Evolutionary conservation across 2,113 vertebrate genomes (phyloP).

Genomic region (Microtus montanus): DNA sequence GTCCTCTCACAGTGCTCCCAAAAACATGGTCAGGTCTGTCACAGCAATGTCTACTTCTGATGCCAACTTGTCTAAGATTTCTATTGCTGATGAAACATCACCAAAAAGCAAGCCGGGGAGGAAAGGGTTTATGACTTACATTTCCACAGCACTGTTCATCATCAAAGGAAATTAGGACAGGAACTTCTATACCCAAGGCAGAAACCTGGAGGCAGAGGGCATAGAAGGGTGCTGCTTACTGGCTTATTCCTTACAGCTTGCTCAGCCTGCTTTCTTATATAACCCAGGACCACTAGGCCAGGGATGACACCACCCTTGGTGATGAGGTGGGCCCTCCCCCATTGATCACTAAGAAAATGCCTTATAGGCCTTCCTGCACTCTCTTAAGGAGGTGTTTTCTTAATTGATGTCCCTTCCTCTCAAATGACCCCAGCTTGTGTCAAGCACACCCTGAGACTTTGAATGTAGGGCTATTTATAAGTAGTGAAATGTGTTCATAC

Average conservation of each 20-base stretch:
- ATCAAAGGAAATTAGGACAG: background rate
- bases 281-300: background rate
- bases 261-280: background rate
- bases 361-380: background rate
- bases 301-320: background rate
- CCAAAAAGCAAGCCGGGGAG: background rate
- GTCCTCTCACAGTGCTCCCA: too few relatives aligned
- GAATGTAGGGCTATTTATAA: background rate
- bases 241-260: background rate
- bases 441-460: background rate
- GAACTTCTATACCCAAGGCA: background rate
- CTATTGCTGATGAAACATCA: background rate
- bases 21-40: too few relatives aligned
- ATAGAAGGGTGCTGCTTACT: background rate
- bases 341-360: background rate
- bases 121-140: background rate
- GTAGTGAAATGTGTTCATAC: background rate
- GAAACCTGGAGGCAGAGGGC: background rate
- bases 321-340: too few relatives aligned
- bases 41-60: too few relatives aligned
- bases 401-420: background rate
- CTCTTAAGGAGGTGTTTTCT: background rate
- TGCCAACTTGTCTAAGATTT: too few relatives aligned
- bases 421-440: background rate
- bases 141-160: background rate